Percentiles rank a stretch among this genome's conserved stretches.
These are phyloP conservation scores for Eupeodes luniger DNA, from an alignment of 2,888 invertebrate genomes.

Conservation along the genomic window DNA sequence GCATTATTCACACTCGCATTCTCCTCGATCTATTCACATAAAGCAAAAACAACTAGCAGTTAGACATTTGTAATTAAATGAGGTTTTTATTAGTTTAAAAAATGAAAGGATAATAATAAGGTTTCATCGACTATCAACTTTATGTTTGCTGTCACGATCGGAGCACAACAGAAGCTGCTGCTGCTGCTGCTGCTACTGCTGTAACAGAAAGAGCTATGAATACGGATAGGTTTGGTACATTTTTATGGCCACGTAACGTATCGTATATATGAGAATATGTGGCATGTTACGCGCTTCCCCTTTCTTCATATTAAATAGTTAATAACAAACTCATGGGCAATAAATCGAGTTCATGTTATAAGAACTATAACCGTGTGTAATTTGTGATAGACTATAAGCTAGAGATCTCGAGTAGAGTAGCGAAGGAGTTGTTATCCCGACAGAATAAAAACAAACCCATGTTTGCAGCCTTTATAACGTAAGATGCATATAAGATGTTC, in stretches of 20 bases:
- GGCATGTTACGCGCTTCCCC: conserved; percentile 23
- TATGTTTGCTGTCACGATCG: conserved; percentile 54
- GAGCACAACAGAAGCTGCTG: conserved; percentile 58
- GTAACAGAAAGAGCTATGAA: neutral
- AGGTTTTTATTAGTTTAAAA: conserved; percentile 73
- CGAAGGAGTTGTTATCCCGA: conserved; percentile 41
- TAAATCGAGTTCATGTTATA: conserved; percentile 73
- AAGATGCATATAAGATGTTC: conserved; percentile 3
- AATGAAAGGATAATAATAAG: conserved; percentile 76
- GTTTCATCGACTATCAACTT: conserved; percentile 67
- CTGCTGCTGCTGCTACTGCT: neutral
- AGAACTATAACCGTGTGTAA: conserved; percentile 70
- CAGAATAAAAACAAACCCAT: conserved; percentile 20
- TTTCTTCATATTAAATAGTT: conserved; percentile 28
- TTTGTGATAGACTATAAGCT: conserved; percentile 69
- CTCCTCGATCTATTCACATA: neutral
- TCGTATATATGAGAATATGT: conserved; percentile 2
- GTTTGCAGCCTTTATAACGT: conserved; percentile 34
- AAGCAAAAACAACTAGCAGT: neutral
- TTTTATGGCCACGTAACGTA: conserved; percentile 2
- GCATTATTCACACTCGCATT: neutral
- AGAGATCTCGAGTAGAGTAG: conserved; percentile 34
- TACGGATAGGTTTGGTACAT: neutral
- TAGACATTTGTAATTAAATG: conserved; percentile 71
- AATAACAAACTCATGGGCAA: conserved; percentile 67